These are phyloP conservation scores for Gastrophryne carolinensis DNA, from an alignment of 2,797 vertebrate species.

Conservation along the genomic window DNA sequence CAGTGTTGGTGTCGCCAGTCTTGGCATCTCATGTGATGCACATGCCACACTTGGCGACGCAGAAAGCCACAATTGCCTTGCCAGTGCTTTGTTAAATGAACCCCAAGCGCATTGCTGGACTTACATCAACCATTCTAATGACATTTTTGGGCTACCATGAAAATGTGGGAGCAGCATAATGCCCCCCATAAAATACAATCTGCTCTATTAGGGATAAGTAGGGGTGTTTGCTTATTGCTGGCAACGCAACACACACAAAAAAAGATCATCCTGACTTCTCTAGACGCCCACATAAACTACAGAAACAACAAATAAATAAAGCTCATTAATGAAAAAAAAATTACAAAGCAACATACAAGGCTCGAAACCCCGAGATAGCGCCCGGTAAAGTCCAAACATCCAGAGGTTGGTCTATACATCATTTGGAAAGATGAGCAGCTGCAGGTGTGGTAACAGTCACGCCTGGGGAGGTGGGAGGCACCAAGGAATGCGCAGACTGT, in stretches of 20 bases:
- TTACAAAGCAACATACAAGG: constrained; percentile 28
- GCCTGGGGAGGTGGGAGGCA: constrained; percentile 8
- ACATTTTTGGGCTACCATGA: constrained; percentile 18
- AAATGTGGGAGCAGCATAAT: constrained; percentile 7
- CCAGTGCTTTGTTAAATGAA: constrained; percentile 6
- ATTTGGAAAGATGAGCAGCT: constrained; percentile 20
- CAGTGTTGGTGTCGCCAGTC: constrained; percentile 32
- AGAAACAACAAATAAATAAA: constrained; percentile 18
- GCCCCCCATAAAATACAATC: background rate
- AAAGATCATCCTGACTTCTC: constrained; percentile 50
- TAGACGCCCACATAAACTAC: constrained; percentile 34
- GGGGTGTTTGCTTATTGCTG: constrained; percentile 51
- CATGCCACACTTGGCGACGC: constrained; percentile 7
- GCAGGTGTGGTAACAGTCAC: constrained; percentile 42
- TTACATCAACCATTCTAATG: background rate
- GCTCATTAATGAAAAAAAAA: background rate
- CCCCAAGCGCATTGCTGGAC: constrained; percentile 1
- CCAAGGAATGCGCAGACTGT: constrained; percentile 39
- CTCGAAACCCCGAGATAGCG: constrained; percentile 4
- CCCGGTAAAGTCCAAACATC: constrained; percentile 15
- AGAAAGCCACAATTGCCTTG: background rate
- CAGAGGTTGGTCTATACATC: constrained; percentile 19
- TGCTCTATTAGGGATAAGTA: background rate
- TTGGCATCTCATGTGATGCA: constrained; percentile 29
- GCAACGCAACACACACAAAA: constrained; percentile 18